A percentile compares a stretch with the other conserved stretches of the same genome.
These are phyloP conservation scores for Drosophila prosaltans DNA, from an alignment of 1,140 invertebrate species.

Conservation along the genomic window DNA sequence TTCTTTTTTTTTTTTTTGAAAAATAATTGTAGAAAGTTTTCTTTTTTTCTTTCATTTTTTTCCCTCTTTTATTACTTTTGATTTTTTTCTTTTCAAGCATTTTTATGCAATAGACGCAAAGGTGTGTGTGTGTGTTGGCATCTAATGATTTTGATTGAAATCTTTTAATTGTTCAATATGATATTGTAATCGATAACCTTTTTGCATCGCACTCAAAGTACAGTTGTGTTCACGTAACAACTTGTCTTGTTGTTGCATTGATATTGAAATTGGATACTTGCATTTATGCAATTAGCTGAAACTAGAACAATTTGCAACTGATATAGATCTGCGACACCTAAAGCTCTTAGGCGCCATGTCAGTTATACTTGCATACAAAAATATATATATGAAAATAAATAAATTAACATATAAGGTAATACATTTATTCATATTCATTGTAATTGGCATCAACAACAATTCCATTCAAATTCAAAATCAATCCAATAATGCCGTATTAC, in stretches of 20 bases:
- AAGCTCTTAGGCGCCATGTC: constrained; percentile 1
- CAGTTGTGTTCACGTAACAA: neutral
- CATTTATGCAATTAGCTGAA: neutral
- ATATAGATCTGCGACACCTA: constrained; percentile 4
- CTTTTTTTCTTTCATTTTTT: constrained; percentile 37
- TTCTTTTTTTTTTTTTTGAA: constrained; percentile 67
- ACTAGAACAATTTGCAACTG: constrained; percentile 6
- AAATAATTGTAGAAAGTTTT: constrained; percentile 81
- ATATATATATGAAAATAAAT: neutral
- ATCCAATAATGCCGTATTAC: too few relatives aligned
- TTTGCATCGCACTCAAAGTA: neutral
- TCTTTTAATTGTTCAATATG: constrained; percentile 2
- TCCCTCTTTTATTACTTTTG: neutral
- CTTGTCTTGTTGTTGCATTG: neutral
- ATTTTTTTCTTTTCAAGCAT: constrained; percentile 28
- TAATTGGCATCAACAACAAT: neutral
- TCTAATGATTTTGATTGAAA: constrained; percentile 19
- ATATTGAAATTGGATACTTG: neutral
- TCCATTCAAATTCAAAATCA: neutral
- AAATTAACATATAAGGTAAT: neutral
- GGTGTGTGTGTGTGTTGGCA: constrained; percentile 20
- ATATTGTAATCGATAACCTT: neutral
- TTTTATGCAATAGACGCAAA: constrained; percentile 60
- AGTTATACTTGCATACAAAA: neutral
- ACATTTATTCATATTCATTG: neutral